Evolutionary conservation across 1,140 invertebrate species (phyloP), one percentile per base, ranked within the genome.

Genomic region (Drosophila subpulchrella): DNA sequence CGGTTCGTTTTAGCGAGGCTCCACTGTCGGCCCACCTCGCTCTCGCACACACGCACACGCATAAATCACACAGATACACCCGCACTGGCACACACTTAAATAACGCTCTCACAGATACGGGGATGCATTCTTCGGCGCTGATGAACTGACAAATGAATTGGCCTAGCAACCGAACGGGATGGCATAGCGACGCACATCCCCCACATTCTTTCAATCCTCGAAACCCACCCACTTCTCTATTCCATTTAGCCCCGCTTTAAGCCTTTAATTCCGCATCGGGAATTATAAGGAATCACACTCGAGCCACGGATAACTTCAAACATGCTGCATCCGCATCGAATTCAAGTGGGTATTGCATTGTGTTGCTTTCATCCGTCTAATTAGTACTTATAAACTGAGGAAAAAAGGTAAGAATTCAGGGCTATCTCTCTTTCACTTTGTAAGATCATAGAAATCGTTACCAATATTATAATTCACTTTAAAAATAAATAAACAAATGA

Each of bases 71-170:
- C 60, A 59, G 36, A 55, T 47, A 39, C 32, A 17, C 32, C 13
- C 4, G 44, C 34, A 53, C 24, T 17, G 3, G 13, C 32, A 48
- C 32, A 48, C 57, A 38, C 17, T 41, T 56, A n/a, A 32, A 15
- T 15, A 24, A 30, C 24, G 15, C 54, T 42, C 20, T 42, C 24
- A 57, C 39, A 41, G 13, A 62, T 15, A 34, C 27, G 39, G 15
- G 44, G 20, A 48, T 71, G 68, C 68, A 72, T 72, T 72, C 68
- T 71, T 72, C 30, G 53, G 20, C 51, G 54, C 66, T 71, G 68
- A 72, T 72, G 66, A 72, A 72, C 68, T 58, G 68, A 58, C 68
- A 71, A 72, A 72, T 72, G 68, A 71, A 72, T 71, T 72, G 68
- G 68, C 66, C 53, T 50, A 71, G 65, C 68, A 71, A 58, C 51